Percentiles rank a stretch among this genome's conserved stretches.
Conservation (phyloP, 2,113 vertebrate species). For the Scortum barcoo region DNA sequence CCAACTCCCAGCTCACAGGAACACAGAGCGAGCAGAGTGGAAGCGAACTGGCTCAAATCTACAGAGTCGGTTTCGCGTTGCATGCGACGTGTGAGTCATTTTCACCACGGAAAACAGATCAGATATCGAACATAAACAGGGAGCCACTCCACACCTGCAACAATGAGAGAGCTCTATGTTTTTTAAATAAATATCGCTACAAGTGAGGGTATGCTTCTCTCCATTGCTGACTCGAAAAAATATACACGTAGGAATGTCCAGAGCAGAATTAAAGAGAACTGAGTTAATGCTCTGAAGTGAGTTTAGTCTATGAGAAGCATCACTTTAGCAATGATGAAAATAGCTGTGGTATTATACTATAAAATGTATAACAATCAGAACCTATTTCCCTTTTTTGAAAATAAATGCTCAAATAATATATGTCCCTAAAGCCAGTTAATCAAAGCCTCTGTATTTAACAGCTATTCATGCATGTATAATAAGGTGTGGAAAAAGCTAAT, state of each 20-base stretch:
- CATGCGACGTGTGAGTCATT: neutral
- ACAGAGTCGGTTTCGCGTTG: neutral
- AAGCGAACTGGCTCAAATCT: neutral
- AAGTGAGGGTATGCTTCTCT: neutral
- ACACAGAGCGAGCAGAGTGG: slow-evolving; percentile 1
- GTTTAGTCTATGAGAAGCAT: neutral
- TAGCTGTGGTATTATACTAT: too few species aligned
- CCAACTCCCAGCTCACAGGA: slow-evolving; percentile 24
- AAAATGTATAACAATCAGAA: neutral
- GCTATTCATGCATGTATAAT: neutral
- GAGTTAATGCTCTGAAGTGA: neutral
- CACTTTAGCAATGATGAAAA: too few species aligned
- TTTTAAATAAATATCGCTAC: neutral
- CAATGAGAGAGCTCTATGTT: neutral
- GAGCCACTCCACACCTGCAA: neutral
- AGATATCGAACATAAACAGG: neutral
- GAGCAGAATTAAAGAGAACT: neutral
- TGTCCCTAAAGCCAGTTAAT: neutral
- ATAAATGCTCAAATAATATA: neutral
- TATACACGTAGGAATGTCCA: neutral
- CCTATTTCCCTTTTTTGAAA: neutral
- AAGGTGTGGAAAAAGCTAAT: neutral
- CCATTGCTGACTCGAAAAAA: neutral
- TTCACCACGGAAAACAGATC: slow-evolving; percentile 1
- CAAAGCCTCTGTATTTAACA: neutral